phyloP scores from a whole-genome alignment of 2,888 invertebrate species.

The Baccha elongata region DNA sequence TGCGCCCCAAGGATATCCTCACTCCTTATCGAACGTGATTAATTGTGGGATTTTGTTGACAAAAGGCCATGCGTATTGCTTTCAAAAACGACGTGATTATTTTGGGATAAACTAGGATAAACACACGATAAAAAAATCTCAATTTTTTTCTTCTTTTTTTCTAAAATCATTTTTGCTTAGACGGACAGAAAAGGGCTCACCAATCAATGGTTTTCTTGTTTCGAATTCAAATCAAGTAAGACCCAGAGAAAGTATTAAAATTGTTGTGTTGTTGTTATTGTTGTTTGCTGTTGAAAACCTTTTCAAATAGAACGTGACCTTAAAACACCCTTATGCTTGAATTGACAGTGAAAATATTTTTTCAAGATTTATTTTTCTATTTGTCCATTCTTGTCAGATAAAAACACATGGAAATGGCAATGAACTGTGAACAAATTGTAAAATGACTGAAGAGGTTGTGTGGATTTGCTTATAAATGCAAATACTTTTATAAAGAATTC shows the following conservation, averaged over 20 bases:
- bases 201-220: constrained; percentile 48
- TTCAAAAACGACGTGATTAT: constrained; percentile 47
- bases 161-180: constrained; percentile 8
- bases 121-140: constrained; percentile 3
- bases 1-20: constrained; percentile 28
- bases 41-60: constrained; percentile 55
- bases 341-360: constrained; percentile 55
- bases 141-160: neutral
- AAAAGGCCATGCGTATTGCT: constrained; percentile 52
- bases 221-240: constrained; percentile 58
- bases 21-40: constrained; percentile 40
- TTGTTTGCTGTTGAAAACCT: constrained; percentile 28
- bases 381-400: constrained; percentile 12
- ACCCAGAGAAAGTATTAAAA: constrained; percentile 1
- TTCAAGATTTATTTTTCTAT: constrained; percentile 62
- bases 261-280: neutral
- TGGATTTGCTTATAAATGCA: neutral
- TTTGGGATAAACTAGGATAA: constrained; percentile 3
- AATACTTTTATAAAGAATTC: too few relatives aligned
- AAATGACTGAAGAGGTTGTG: neutral
- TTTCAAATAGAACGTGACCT: constrained; percentile 69
- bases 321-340: constrained; percentile 42
- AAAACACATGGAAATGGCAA: constrained; percentile 46
- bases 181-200: constrained; percentile 28
- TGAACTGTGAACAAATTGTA: constrained; percentile 47